These are phyloP conservation scores for Oscheius sp. DNA, from an alignment of 2,888 invertebrate genomes.

Conservation along the genomic window DNA sequence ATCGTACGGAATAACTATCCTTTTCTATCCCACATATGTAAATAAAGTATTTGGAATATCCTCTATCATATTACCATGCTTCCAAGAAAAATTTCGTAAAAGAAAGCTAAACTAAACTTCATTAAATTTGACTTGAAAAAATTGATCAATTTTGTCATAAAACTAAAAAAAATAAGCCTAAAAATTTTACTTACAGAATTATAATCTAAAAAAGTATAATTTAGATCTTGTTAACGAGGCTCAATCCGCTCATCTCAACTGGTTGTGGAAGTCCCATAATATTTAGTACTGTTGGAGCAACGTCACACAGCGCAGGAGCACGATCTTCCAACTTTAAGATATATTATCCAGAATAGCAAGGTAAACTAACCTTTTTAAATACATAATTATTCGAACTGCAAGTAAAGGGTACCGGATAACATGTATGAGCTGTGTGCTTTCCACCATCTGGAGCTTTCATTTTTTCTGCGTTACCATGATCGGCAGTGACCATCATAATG, in stretches of 20 bases:
- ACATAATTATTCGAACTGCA: slow-evolving; percentile 58
- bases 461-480: slow-evolving; percentile 73
- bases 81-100: neutral
- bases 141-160: neutral
- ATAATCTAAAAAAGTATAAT: neutral
- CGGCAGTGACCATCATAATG: slow-evolving; percentile 58
- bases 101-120: neutral
- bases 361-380: slow-evolving; percentile 48
- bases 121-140: neutral
- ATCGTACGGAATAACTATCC: neutral
- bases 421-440: slow-evolving; percentile 73
- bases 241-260: slow-evolving; percentile 65
- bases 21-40: slow-evolving; percentile 14
- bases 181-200: neutral
- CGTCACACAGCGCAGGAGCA: slow-evolving; percentile 71
- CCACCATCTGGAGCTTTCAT: slow-evolving; percentile 72
- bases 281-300: slow-evolving; percentile 72
- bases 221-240: slow-evolving; percentile 46
- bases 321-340: slow-evolving; percentile 52
- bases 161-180: neutral
- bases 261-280: slow-evolving; percentile 71
- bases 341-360: neutral
- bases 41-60: slow-evolving; percentile 8
- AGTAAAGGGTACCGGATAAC: slow-evolving; percentile 70
- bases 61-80: neutral